Conservation (phyloP, 2,888 invertebrate species). For the Drosophila basisetae region DNA sequence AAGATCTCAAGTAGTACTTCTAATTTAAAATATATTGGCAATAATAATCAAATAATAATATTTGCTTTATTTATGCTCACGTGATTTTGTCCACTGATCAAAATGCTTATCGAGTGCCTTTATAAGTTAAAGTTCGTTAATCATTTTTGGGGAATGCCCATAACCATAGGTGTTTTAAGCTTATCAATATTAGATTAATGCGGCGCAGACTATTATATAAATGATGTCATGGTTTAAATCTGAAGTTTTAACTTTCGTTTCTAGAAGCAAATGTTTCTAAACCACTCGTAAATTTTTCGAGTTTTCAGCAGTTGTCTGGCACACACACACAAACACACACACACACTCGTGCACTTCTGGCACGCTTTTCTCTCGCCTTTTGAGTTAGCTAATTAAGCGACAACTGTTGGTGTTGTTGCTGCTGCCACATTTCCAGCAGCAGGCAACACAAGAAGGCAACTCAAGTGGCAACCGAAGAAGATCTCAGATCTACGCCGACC, state of each 20-base stretch:
- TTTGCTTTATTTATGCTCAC: not conserved
- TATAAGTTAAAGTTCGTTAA: constrained; percentile 26
- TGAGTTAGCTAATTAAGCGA: constrained; percentile 63
- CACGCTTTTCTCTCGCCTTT: constrained; percentile 59
- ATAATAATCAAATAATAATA: not conserved
- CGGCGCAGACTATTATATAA: not conserved
- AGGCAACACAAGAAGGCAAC: constrained; percentile 24
- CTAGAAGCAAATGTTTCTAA: not conserved
- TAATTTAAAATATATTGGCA: too few relatives aligned
- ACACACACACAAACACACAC: not conserved
- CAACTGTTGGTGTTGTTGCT: constrained; percentile 34
- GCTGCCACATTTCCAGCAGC: constrained; percentile 44
- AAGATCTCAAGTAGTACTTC: too few relatives aligned
- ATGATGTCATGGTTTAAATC: not conserved
- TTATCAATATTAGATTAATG: not conserved
- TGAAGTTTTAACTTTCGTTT: not conserved
- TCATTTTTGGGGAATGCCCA: constrained; percentile 43
- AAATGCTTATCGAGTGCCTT: constrained; percentile 22
- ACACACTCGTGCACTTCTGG: constrained; percentile 48
- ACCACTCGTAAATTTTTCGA: constrained; percentile 19
- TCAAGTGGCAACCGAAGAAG: constrained; percentile 26
- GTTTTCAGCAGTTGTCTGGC: constrained; percentile 15
- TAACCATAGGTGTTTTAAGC: not conserved
- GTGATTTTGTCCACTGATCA: not conserved
- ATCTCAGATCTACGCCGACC: constrained; percentile 47